A percentile compares a stretch with the other conserved stretches of the same genome.
phyloP scores from a whole-genome alignment of 2,888 invertebrate species.

The Halictus ligatus region DNA sequence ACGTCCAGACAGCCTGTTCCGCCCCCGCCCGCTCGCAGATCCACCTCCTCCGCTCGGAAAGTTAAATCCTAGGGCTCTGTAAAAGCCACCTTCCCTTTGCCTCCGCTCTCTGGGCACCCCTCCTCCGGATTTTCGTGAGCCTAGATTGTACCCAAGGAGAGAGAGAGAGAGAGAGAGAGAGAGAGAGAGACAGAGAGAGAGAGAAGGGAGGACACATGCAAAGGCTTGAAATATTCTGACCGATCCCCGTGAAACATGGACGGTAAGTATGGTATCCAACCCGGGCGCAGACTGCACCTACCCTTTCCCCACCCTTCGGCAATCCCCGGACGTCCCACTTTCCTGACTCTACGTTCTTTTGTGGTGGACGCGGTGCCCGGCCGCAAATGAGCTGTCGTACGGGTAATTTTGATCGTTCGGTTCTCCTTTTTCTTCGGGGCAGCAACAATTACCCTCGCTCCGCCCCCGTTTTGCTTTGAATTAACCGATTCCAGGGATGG shows the following conservation, averaged over 20 bases:
- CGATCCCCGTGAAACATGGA: constrained; percentile 59
- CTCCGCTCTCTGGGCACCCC: constrained; percentile 18
- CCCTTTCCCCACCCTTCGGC: constrained; percentile 21
- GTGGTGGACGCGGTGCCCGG: neutral
- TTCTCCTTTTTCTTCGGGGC: neutral
- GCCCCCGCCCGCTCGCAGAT: constrained; percentile 5
- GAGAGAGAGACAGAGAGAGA: neutral
- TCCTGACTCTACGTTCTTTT: constrained; percentile 22
- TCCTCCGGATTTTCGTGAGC: constrained; percentile 44
- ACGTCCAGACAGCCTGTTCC: constrained; percentile 39
- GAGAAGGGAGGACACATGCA: constrained; percentile 38
- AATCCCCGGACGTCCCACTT: constrained; percentile 10
- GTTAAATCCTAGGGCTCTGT: constrained; percentile 76
- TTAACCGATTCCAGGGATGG: neutral
- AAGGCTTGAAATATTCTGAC: constrained; percentile 65
- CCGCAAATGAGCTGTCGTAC: constrained; percentile 42
- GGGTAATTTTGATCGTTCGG: constrained; percentile 37
- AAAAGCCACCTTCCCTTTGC: constrained; percentile 52
- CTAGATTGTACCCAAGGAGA: constrained; percentile 27
- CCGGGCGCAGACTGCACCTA: constrained; percentile 21
- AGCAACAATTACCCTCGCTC: neutral
- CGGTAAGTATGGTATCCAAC: constrained; percentile 39
- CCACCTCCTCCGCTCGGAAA: constrained; percentile 50
- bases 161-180: neutral
- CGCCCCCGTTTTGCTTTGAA: neutral